Evolutionary conservation across 2,797 vertebrate genomes (phyloP).

Genomic region (Thaleichthys pacificus): DNA sequence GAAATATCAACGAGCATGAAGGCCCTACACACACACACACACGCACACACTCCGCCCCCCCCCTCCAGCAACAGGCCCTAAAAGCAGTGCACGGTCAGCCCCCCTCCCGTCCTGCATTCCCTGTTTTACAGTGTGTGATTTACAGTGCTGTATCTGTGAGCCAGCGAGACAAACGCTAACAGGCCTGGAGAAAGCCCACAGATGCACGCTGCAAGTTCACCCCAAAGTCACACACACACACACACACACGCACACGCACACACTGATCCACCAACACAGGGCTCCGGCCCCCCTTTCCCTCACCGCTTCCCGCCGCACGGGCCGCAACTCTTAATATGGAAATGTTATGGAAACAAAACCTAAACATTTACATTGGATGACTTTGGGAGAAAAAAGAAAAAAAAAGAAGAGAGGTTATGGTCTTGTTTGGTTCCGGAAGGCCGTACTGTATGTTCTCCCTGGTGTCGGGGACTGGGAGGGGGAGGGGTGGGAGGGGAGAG

Average conservation of each 20-base stretch:
- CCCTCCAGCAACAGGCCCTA: slow-evolving; percentile 70
- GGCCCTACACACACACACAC: slow-evolving; percentile 12
- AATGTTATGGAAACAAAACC: slow-evolving; percentile 80
- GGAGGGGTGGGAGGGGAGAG: slow-evolving; percentile 7
- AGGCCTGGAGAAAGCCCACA: slow-evolving; percentile 84
- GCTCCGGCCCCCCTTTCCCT: slow-evolving; percentile 45
- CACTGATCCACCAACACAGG: background rate
- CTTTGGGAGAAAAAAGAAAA: slow-evolving; percentile 52
- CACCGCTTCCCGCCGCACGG: slow-evolving; percentile 52
- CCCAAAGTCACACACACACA: slow-evolving; percentile 70
- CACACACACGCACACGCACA: background rate
- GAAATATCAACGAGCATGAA: background rate
- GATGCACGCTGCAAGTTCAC: slow-evolving; percentile 79
- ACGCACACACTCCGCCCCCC: slow-evolving; percentile 16
- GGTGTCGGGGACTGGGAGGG: slow-evolving; percentile 28
- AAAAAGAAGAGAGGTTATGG: slow-evolving; percentile 46
- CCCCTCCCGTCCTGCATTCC: slow-evolving; percentile 77
- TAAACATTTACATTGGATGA: slow-evolving; percentile 83
- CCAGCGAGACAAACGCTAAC: slow-evolving; percentile 86
- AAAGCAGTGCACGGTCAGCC: slow-evolving; percentile 72
- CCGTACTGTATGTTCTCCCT: slow-evolving; percentile 54
- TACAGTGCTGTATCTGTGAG: slow-evolving; percentile 83
- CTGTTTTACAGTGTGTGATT: slow-evolving; percentile 84
- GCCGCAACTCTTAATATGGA: slow-evolving; percentile 77
- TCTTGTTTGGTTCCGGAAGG: slow-evolving; percentile 61